phyloP scores from a whole-genome alignment of 2,797 vertebrate species.

The Nannoperca australis region DNA sequence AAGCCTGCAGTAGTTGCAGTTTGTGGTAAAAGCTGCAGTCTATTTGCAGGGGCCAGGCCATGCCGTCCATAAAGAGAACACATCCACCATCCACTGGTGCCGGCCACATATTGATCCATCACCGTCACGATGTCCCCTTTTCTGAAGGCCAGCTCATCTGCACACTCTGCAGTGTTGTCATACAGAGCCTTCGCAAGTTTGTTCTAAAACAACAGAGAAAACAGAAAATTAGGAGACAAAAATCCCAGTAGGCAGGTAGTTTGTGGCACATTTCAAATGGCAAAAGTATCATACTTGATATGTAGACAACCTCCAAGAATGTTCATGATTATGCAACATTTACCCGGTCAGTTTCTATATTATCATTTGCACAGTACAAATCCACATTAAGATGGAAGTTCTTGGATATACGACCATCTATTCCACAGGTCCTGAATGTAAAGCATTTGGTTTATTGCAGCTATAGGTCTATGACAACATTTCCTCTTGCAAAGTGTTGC shows the following conservation, averaged over 20 bases:
- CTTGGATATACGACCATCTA: background rate
- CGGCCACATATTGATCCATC: slow-evolving; percentile 85
- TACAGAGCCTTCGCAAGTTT: slow-evolving; percentile 93
- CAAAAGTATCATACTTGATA: background rate
- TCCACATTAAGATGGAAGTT: background rate
- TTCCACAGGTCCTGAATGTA: background rate
- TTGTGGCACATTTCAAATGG: background rate
- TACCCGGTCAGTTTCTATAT: background rate
- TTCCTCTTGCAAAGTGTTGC: slow-evolving; percentile 47
- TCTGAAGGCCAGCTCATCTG: slow-evolving; percentile 93
- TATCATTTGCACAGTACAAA: background rate
- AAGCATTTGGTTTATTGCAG: background rate
- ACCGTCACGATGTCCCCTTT: slow-evolving; percentile 92
- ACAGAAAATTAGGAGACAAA: slow-evolving; percentile 18
- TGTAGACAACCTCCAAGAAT: background rate
- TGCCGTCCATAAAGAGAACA: slow-evolving; percentile 90
- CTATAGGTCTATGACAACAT: slow-evolving; percentile 29
- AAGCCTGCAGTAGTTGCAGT: slow-evolving; percentile 12
- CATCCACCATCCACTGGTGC: slow-evolving; percentile 94
- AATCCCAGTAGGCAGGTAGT: background rate
- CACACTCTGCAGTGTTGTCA: slow-evolving; percentile 93
- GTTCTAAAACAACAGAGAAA: slow-evolving; percentile 78
- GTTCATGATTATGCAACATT: background rate
- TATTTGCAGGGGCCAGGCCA: slow-evolving; percentile 95
- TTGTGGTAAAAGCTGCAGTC: slow-evolving; percentile 86